phyloP scores from a whole-genome alignment of 2,888 invertebrate species.

The Brachynemurus nebulosus region DNA sequence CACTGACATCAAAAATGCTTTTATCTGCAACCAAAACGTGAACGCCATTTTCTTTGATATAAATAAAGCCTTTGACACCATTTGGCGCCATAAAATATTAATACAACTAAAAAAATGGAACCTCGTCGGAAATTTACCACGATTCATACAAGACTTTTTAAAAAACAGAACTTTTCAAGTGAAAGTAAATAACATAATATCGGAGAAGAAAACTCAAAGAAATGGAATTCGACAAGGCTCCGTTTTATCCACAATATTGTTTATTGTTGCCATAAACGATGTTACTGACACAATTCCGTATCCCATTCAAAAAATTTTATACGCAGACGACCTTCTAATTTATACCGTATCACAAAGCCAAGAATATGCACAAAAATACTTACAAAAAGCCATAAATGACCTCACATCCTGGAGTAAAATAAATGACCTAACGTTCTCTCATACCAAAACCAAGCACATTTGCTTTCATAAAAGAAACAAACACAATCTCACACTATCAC shows the following conservation, averaged over 20 bases:
- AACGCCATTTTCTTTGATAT: background rate
- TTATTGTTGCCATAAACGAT: slow-evolving; percentile 13
- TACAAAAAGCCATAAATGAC: background rate
- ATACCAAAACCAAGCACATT: background rate
- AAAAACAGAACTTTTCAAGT: slow-evolving; percentile 9
- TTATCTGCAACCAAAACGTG: background rate
- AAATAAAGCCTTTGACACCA: background rate
- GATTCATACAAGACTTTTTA: slow-evolving; percentile 3
- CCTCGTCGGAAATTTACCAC: background rate
- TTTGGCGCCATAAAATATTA: background rate
- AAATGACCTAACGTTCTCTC: background rate
- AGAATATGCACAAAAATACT: background rate
- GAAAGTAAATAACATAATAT: slow-evolving; percentile 4
- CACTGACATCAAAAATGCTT: slow-evolving; percentile 2
- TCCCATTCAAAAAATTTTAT: background rate
- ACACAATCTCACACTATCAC: background rate
- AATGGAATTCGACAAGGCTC: slow-evolving; percentile 17
- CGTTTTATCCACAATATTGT: slow-evolving; percentile 14
- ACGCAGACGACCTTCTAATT: background rate
- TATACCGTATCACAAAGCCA: background rate
- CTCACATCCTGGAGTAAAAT: background rate
- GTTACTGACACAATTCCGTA: background rate
- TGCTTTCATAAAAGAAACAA: background rate
- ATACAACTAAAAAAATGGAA: background rate
- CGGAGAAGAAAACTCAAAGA: slow-evolving; percentile 1